phyloP scores from a whole-genome alignment of 2,113 vertebrate species.

The Pachyramphus minor region DNA sequence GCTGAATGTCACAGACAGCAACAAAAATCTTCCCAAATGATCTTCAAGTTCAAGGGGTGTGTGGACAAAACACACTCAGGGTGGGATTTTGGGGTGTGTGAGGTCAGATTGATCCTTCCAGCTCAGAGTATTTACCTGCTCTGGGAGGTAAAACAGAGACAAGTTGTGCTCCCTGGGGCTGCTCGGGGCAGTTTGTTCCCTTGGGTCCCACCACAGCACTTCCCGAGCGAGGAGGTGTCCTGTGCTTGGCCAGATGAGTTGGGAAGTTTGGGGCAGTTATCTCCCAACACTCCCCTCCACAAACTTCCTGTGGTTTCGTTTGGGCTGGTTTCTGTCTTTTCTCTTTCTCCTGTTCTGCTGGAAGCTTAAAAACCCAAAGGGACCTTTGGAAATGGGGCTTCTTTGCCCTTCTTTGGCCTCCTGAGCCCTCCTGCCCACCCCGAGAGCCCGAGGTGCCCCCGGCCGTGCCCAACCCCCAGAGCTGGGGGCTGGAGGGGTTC shows the following conservation, averaged over 20 bases:
- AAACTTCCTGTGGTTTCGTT: neutral
- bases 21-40: neutral
- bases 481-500: no score
- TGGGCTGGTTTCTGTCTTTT: neutral
- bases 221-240: neutral
- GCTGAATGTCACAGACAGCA: neutral
- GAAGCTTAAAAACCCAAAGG: neutral
- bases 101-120: neutral
- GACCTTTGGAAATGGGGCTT: neutral
- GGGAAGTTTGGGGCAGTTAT: neutral
- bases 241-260: neutral
- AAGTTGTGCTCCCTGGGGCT: neutral
- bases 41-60: accelerated
- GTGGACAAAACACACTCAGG: neutral
- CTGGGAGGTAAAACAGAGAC: neutral
- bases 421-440: no score
- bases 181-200: neutral
- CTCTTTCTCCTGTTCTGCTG: neutral
- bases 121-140: neutral
- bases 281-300: neutral
- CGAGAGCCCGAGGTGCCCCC: no score
- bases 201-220: neutral
- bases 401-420: neutral
- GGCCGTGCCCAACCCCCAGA: no score
- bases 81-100: neutral